Evolutionary conservation across 2,797 vertebrate genomes (phyloP).

Genomic region (Tadarida brasiliensis): DNA sequence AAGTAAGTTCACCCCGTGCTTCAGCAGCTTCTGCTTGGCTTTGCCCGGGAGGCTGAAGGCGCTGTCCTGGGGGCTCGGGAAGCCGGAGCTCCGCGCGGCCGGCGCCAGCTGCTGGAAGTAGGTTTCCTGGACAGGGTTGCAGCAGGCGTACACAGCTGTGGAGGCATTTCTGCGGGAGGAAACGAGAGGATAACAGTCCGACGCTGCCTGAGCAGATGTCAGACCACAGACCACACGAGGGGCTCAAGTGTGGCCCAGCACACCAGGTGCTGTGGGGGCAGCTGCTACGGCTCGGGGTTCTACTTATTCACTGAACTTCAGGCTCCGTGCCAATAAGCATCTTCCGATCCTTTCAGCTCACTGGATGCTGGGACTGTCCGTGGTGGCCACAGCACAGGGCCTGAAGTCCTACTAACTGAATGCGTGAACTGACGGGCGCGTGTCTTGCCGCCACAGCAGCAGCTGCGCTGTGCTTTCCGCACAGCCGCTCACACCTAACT

Average conservation of each 20-base stretch:
- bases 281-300: neutral
- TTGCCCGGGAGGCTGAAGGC: constrained; percentile 93
- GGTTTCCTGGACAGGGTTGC: constrained; percentile 93
- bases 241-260: rapidly evolving
- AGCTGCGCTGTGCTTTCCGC: rapidly evolving
- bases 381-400: neutral
- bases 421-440: rapidly evolving
- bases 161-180: constrained; percentile 89
- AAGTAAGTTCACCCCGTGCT: constrained; percentile 96
- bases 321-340: rapidly evolving
- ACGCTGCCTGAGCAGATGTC: rapidly evolving
- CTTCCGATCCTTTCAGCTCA: neutral
- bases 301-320: neutral
- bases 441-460: rapidly evolving
- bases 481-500: neutral
- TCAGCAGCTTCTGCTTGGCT: constrained; percentile 95
- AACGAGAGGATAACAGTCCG: rapidly evolving
- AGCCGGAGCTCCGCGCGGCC: constrained; percentile 92
- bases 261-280: rapidly evolving
- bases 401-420: neutral
- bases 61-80: constrained; percentile 94
- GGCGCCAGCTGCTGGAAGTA: constrained; percentile 94
- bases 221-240: neutral
- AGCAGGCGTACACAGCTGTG: constrained; percentile 92
- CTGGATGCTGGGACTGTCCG: no score